Conservation (phyloP, 2,113 vertebrate species). For the Tringa solitaria region DNA sequence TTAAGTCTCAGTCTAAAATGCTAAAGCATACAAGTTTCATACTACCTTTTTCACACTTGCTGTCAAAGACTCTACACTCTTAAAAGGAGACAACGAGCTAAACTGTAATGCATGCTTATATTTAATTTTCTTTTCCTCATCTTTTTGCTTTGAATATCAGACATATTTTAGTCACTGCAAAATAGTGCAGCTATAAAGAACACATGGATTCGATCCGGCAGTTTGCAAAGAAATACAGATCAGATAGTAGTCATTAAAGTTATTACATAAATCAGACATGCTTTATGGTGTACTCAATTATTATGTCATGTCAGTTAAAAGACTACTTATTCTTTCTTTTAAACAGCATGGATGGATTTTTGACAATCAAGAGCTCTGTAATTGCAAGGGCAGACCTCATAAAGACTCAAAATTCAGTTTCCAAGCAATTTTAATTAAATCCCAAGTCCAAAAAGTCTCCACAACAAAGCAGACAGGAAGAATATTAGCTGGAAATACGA, state of each 20-base stretch:
- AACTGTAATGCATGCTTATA: neutral
- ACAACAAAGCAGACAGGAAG: slow-evolving; percentile 56
- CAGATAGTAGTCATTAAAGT: slow-evolving; percentile 1
- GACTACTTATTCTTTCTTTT: slow-evolving; percentile 28
- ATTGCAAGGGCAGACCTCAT: neutral
- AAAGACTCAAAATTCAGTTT: slow-evolving; percentile 39
- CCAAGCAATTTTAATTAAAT: slow-evolving; percentile 51
- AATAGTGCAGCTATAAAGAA: neutral
- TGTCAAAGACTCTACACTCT: neutral
- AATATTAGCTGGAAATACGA: slow-evolving; percentile 45
- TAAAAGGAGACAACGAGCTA: neutral
- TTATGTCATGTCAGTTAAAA: neutral
- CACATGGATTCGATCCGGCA: neutral
- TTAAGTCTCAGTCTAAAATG: neutral
- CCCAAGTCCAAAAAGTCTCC: slow-evolving; percentile 18
- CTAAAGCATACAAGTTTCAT: neutral
- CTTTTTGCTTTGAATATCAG: neutral
- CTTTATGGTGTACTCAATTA: neutral
- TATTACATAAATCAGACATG: slow-evolving; percentile 40
- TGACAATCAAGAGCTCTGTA: slow-evolving; percentile 25
- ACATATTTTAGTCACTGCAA: neutral
- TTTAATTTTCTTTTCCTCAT: neutral
- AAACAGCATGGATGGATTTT: slow-evolving; percentile 38
- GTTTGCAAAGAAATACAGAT: neutral
- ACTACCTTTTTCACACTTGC: neutral